Base-by-base conservation (phyloP, 2,888 invertebrate species). In the Phaedon cochleariae region DNA sequence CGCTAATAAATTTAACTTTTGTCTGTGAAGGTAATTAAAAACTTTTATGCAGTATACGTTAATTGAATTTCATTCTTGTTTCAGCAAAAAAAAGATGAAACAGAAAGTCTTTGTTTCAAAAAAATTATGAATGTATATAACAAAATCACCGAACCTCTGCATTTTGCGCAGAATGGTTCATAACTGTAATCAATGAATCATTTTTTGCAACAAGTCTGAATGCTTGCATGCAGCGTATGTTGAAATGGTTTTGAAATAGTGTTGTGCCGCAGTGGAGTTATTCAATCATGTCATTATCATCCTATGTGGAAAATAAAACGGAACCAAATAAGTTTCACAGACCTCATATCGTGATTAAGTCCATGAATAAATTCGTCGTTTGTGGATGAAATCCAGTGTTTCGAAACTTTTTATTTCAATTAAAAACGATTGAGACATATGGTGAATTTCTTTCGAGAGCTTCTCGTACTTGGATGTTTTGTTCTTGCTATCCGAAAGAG, bases 21-120 rank as follows among this genome's bases (percentile, higher is more conserved):
- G 55, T 55, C 54, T 54, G 22, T 54, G 37, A 55, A 22, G 41
- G 55, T 55, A 55, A 55, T 55, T 55, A 55, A 55, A 53, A 55
- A 55, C 55, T 41, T 22, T 17, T n/a, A 37, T 41, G 55, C 22
- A 41, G 55, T 41, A 22, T 55, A 55, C 55, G 41, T 55, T 55
- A 55, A 55, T 55, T 55, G 41, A 55, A 41, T 55, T 55, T 20
- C 31, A 53, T 22, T 41, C 55, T 17, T 41, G 55, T 41, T 41
- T n/a, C 55, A 41, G 2, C 18, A 10, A 46, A 46, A 46, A 46
- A 17, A 22, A 31, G 12, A 9, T 10, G 41, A 55, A 55, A 55
- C 55, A 55, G 22, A 41, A 18, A 37, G 41, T 31, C 55, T 55
- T 55, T 55, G 41, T 55, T 55, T 31, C 41, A 37, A 15, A 41